Conservation (phyloP, 2,113 vertebrate genomes). For the Pongo abelii region DNA sequence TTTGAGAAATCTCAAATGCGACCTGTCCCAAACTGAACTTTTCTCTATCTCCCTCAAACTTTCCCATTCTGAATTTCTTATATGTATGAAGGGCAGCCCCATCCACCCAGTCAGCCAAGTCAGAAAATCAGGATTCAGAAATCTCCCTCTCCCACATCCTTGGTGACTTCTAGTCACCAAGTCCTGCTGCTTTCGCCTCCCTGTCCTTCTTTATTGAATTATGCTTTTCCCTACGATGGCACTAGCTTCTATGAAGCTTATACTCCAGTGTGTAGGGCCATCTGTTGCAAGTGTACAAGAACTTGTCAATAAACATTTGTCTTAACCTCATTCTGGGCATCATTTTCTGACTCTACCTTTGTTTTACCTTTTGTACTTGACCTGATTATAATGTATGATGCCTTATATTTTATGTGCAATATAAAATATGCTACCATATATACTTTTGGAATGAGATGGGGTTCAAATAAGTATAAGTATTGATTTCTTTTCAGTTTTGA, state of each 20-base stretch:
- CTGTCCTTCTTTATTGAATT: not conserved
- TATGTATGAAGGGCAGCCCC: not conserved
- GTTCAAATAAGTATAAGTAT: constrained; percentile 13
- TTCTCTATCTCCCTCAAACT: not conserved
- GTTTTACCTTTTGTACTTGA: constrained; percentile 23
- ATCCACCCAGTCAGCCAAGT: not conserved
- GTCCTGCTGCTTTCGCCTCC: not conserved
- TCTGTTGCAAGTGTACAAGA: not conserved
- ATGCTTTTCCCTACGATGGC: not conserved
- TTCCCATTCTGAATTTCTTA: not conserved
- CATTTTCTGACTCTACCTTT: constrained; percentile 6
- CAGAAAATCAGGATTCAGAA: not conserved
- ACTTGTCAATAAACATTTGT: not conserved
- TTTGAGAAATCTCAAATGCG: not conserved
- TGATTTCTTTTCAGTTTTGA: not conserved
- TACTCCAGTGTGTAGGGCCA: not conserved
- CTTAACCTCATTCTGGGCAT: not conserved
- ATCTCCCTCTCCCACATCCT: not conserved
- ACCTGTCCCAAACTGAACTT: not conserved
- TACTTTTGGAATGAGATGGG: not conserved
- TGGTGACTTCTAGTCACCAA: not conserved
- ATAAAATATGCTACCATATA: not conserved
- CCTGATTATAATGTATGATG: not conserved
- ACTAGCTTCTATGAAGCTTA: not conserved
- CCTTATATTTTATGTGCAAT: not conserved